Conservation (phyloP, 2,797 vertebrate species). For the Hippopotamyrus pictus region DNA sequence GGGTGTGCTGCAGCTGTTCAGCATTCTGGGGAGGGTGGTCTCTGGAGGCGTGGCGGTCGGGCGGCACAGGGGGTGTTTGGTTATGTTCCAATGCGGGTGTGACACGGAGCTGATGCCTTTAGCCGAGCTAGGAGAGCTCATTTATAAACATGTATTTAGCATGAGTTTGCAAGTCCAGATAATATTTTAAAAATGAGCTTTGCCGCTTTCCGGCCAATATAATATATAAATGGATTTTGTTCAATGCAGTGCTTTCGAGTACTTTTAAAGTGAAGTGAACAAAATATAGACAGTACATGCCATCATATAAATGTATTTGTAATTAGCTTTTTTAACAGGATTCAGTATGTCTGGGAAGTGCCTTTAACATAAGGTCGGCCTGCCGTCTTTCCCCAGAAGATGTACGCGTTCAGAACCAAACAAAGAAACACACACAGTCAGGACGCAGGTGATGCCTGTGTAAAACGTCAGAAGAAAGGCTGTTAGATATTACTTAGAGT, state of each 20-base stretch:
- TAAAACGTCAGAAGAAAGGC: not conserved
- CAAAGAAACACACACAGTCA: not conserved
- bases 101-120: not conserved
- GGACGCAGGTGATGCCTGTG: not conserved
- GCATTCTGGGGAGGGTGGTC: not conserved
- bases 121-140: not conserved
- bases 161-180: not conserved
- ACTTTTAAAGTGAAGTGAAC: not conserved
- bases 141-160: not conserved
- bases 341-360: not conserved
- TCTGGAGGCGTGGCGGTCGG: not conserved
- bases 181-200: not conserved
- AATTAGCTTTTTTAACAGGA: not conserved
- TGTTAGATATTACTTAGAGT: not conserved
- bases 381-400: not conserved
- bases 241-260: not conserved
- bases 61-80: not conserved
- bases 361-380: not conserved
- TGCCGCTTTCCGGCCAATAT: not conserved
- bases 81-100: not conserved
- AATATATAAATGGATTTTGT: not conserved
- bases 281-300: not conserved
- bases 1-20: not conserved
- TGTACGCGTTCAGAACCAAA: not conserved
- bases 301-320: not conserved